phyloP scores from a whole-genome alignment of 2,797 vertebrate species.

The Artibeus lituratus region DNA sequence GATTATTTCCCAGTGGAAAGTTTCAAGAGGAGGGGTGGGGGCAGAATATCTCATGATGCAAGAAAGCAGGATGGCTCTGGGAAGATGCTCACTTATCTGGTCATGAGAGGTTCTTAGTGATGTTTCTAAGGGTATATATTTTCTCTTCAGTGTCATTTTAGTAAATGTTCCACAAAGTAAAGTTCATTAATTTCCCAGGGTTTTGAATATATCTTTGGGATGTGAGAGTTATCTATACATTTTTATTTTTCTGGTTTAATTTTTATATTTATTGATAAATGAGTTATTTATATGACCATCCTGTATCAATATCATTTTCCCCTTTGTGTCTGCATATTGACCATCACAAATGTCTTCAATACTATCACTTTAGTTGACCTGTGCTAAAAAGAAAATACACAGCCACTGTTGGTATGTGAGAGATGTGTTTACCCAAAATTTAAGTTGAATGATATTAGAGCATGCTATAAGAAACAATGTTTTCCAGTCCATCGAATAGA shows the following conservation, averaged over 20 bases:
- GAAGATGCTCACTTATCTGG: not conserved
- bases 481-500: not conserved
- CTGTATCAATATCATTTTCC: not conserved
- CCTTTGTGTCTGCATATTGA: not conserved
- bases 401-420: not conserved
- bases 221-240: not conserved
- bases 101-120: not conserved
- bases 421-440: not conserved
- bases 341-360: not conserved
- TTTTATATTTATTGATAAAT: not conserved
- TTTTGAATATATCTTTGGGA: not conserved
- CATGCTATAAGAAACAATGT: not conserved
- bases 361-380: not conserved
- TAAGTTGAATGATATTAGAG: not conserved
- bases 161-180: not conserved
- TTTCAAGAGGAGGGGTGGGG: not conserved
- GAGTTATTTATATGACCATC: not conserved
- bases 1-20: not conserved
- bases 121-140: not conserved
- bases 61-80: not conserved
- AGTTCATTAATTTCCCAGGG: not conserved
- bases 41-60: not conserved
- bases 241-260: not conserved
- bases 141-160: not conserved
- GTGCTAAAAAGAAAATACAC: not conserved